Percentiles rank a stretch among this genome's conserved stretches.
These are phyloP conservation scores for Serranus cabrilla DNA, from an alignment of 2,797 vertebrate genomes.

Conservation along the genomic window DNA sequence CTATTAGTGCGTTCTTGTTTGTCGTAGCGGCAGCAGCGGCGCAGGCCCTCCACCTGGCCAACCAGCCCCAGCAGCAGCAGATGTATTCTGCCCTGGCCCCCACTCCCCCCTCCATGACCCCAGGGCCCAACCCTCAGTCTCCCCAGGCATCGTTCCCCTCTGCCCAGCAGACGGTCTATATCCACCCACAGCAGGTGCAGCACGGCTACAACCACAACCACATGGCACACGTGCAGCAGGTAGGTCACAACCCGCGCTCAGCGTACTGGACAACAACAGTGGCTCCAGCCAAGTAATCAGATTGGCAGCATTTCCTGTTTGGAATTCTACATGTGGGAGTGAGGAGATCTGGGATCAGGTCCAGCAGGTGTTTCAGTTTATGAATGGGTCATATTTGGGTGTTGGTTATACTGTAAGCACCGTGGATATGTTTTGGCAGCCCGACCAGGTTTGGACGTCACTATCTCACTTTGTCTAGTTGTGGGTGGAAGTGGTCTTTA, in stretches of 20 bases:
- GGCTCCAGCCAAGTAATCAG: slow-evolving; percentile 15
- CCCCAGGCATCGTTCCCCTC: slow-evolving; percentile 96
- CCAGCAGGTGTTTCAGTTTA: slow-evolving; percentile 39
- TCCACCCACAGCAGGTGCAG: slow-evolving; percentile 97
- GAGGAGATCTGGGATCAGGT: slow-evolving; percentile 39
- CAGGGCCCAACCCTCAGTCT: slow-evolving; percentile 96
- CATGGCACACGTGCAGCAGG: slow-evolving; percentile 99
- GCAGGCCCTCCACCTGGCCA: slow-evolving; percentile 95
- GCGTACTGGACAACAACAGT: neutral
- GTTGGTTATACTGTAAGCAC: neutral
- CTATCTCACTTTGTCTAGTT: neutral
- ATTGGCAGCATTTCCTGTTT: neutral
- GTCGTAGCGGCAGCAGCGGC: slow-evolving; percentile 77
- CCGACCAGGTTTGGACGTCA: neutral
- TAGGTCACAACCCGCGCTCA: slow-evolving; percentile 65
- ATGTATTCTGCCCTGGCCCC: slow-evolving; percentile 96
- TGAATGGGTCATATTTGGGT: slow-evolving; percentile 30
- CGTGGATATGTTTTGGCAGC: slow-evolving; percentile 15
- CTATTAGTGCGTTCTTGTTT: neutral
- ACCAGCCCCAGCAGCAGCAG: slow-evolving; percentile 93
- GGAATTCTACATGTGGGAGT: slow-evolving; percentile 1
- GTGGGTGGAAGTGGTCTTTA: neutral
- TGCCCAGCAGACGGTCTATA: slow-evolving; percentile 96
- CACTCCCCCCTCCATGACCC: slow-evolving; percentile 97
- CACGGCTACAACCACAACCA: slow-evolving; percentile 96